phyloP scores from a whole-genome alignment of 2,797 vertebrate species.

The Nasua narica region DNA sequence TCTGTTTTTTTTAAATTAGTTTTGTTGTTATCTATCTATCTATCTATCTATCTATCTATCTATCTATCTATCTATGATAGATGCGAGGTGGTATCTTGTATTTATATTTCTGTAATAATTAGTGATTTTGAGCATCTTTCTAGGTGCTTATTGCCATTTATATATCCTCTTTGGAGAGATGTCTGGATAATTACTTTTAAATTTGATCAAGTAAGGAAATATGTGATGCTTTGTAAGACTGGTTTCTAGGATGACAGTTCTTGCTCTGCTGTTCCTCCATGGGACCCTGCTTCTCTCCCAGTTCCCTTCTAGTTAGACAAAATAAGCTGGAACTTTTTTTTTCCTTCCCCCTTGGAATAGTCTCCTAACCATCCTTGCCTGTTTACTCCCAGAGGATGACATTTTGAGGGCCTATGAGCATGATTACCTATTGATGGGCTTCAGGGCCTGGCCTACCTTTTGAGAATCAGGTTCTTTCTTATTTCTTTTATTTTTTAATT shows the following conservation, averaged over 20 bases:
- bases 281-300: no score
- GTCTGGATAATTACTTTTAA: background rate
- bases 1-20: background rate
- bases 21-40: background rate
- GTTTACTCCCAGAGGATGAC: background rate
- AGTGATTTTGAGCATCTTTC: background rate
- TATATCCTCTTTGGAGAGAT: background rate
- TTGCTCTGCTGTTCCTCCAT: accelerated
- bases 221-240: background rate
- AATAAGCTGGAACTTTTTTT: background rate
- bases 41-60: background rate
- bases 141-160: no score
- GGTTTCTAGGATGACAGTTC: background rate
- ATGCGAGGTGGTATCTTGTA: background rate
- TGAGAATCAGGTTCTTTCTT: background rate
- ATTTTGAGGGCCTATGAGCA: background rate
- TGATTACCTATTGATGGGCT: background rate
- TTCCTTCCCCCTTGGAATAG: background rate
- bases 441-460: background rate
- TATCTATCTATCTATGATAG: background rate
- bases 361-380: background rate
- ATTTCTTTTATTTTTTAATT: no score
- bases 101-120: background rate
- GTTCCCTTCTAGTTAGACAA: background rate
- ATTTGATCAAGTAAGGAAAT: background rate